A percentile compares a stretch with the other conserved stretches of the same genome.
These are phyloP conservation scores for Tenebrio molitor DNA, from an alignment of 1,140 invertebrate genomes.

Conservation along the genomic window DNA sequence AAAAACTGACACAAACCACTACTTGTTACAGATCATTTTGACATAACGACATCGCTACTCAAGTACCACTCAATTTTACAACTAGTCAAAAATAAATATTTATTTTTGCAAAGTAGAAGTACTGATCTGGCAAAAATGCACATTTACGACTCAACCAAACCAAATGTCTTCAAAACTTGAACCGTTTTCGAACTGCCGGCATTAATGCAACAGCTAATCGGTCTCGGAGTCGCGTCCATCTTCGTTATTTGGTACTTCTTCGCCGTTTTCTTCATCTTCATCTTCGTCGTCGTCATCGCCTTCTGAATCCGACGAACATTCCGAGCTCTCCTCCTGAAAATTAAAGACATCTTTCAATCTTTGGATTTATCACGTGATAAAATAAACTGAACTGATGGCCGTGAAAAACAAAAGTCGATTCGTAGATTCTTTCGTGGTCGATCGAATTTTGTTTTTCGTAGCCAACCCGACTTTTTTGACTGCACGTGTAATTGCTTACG, in stretches of 20 bases:
- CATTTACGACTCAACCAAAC: too few relatives aligned
- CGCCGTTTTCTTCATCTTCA: not conserved
- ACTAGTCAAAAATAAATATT: not conserved
- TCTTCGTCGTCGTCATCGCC: conserved; percentile 5
- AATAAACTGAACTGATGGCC: too few relatives aligned
- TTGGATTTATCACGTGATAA: too few relatives aligned
- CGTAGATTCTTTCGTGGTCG: too few relatives aligned
- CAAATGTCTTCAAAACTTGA: too few relatives aligned
- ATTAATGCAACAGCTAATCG: not conserved
- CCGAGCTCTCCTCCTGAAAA: conserved; percentile 24
- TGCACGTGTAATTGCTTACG: too few relatives aligned
- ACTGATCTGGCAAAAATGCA: not conserved
- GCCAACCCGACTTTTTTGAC: too few relatives aligned
- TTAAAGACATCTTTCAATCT: conserved; percentile 1
- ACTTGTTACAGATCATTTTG: not conserved
- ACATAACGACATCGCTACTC: not conserved
- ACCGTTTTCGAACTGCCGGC: too few relatives aligned
- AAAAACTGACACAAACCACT: conserved; percentile 2
- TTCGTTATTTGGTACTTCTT: not conserved
- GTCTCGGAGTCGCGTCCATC: not conserved
- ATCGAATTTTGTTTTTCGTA: too few relatives aligned
- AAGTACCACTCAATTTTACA: not conserved
- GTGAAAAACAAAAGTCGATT: too few relatives aligned
- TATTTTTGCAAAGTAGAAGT: not conserved
- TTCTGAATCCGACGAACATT: conserved; percentile 25